A percentile compares a stretch with the other conserved stretches of the same genome.
Conservation (phyloP, 2,888 invertebrate genomes). For the Aricia artaxerxes region DNA sequence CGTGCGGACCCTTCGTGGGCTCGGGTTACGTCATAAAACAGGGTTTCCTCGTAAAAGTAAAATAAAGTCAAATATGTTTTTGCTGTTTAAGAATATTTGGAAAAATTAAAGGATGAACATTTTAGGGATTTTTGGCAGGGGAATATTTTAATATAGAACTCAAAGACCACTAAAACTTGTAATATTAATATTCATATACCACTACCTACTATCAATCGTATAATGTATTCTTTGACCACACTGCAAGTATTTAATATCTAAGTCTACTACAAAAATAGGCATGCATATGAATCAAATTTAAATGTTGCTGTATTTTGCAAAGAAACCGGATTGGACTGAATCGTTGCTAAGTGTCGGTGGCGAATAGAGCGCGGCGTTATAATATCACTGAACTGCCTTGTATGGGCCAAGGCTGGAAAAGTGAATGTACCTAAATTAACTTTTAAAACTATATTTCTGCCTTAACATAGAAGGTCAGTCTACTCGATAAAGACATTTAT, state of each 20-base stretch:
- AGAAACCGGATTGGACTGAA: slow-evolving; percentile 56
- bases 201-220: neutral
- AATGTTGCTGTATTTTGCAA: slow-evolving; percentile 41
- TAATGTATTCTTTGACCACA: neutral
- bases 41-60: slow-evolving; percentile 25
- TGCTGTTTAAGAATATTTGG: slow-evolving; percentile 18
- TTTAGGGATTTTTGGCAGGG: neutral
- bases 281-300: slow-evolving; percentile 24
- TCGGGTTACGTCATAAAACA: slow-evolving; percentile 24
- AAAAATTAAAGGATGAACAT: slow-evolving; percentile 4
- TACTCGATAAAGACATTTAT: neutral
- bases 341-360: slow-evolving; percentile 67
- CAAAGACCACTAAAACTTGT: neutral
- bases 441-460: slow-evolving; percentile 7
- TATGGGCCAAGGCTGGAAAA: slow-evolving; percentile 72
- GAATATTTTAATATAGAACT: neutral
- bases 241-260: neutral
- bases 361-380: slow-evolving; percentile 57
- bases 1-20: slow-evolving; percentile 24
- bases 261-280: slow-evolving; percentile 34
- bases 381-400: slow-evolving; percentile 76
- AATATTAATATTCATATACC: neutral
- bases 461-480: slow-evolving; percentile 8
- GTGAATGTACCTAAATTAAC: slow-evolving; percentile 66
- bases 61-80: slow-evolving; percentile 15